phyloP scores from a whole-genome alignment of 2,888 invertebrate genomes.

The Carpatolechia fugitivella region DNA sequence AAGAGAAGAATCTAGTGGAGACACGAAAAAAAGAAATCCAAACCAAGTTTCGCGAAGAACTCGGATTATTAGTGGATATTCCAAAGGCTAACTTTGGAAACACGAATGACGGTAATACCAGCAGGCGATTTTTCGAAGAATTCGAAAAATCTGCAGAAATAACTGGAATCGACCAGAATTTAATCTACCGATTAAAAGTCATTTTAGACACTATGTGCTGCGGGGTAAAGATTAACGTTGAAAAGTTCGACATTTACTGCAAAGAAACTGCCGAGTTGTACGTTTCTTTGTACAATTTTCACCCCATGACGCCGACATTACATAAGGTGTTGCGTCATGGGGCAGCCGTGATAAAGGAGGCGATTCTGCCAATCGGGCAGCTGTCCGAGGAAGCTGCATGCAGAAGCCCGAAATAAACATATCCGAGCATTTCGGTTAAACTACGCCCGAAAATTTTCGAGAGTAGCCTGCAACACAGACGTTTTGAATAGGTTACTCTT shows the following conservation, averaged over 20 bases:
- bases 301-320: background rate
- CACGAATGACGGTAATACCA: too few species aligned
- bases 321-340: too few species aligned
- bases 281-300: background rate
- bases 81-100: background rate
- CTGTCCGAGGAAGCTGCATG: background rate
- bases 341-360: too few species aligned
- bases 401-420: background rate
- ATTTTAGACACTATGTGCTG: too few species aligned
- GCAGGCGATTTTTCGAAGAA: too few species aligned
- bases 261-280: background rate
- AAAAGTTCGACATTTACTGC: background rate
- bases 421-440: background rate
- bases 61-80: background rate
- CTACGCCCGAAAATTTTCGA: background rate
- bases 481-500: too few species aligned
- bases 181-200: too few species aligned
- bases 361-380: too few species aligned
- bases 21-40: background rate
- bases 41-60: background rate
- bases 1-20: too few species aligned
- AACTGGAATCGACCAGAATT: too few species aligned
- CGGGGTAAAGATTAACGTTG: too few species aligned
- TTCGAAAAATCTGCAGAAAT: too few species aligned
- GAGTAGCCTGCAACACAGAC: background rate